Conservation (phyloP, 2,888 invertebrate species). For the Scaptomyza caliginosa region DNA sequence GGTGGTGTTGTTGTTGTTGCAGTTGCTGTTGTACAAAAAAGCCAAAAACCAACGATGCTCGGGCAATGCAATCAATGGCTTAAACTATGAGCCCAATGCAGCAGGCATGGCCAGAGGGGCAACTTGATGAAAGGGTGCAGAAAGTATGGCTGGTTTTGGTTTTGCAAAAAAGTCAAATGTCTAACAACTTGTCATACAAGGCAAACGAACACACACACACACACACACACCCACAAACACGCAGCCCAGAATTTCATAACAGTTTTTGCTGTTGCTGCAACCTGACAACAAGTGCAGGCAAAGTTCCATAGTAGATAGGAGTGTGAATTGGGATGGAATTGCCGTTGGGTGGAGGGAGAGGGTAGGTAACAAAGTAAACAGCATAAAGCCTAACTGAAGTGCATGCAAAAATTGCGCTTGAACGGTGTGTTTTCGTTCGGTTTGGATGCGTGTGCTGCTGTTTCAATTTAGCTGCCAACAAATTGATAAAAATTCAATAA, state of each 20-base stretch:
- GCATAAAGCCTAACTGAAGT: constrained; percentile 21
- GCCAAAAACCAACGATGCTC: constrained; percentile 60
- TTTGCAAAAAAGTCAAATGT: constrained; percentile 57
- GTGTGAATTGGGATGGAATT: neutral
- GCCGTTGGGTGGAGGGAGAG: neutral
- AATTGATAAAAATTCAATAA: constrained; percentile 77
- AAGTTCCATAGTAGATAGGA: neutral
- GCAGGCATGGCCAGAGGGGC: neutral
- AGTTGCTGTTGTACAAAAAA: constrained; percentile 30
- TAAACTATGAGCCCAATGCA: constrained; percentile 49
- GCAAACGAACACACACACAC: constrained; percentile 30
- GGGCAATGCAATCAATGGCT: constrained; percentile 75
- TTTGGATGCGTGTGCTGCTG: constrained; percentile 25
- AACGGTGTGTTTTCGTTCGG: neutral
- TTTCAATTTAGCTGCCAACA: constrained; percentile 62
- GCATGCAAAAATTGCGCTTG: constrained; percentile 13
- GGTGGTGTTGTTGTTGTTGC: constrained; percentile 18
- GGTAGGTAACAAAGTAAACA: constrained; percentile 34
- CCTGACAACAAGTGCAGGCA: constrained; percentile 5
- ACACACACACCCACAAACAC: constrained; percentile 21
- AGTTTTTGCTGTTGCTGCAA: constrained; percentile 51
- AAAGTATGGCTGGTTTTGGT: constrained; percentile 18
- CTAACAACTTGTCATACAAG: constrained; percentile 76
- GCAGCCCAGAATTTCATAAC: constrained; percentile 62
- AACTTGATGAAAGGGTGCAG: neutral